These are phyloP conservation scores for Acanthopagrus latus DNA, from an alignment of 2,797 vertebrate genomes.

Conservation along the genomic window DNA sequence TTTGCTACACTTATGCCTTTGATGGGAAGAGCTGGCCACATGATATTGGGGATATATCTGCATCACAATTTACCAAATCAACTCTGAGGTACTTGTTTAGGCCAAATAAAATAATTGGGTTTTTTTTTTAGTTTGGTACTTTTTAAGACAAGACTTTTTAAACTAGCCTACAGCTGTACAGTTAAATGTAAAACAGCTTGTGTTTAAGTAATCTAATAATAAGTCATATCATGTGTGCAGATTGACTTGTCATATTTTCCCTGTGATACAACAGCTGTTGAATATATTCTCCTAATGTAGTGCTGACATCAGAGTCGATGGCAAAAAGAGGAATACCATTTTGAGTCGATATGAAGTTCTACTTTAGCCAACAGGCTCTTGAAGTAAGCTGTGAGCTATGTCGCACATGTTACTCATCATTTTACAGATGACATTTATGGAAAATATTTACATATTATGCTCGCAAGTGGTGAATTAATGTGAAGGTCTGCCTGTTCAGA, in stretches of 20 bases:
- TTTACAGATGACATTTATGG: not conserved
- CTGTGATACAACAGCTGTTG: conserved; percentile 21
- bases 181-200: not conserved
- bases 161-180: too few species aligned
- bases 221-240: conserved; percentile 12
- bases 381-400: not conserved
- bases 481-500: not conserved
- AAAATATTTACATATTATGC: not conserved
- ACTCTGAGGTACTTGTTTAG: not conserved
- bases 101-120: too few species aligned
- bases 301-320: conserved; percentile 5
- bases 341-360: conserved; percentile 5
- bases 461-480: not conserved
- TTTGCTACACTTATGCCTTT: not conserved
- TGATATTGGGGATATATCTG: not conserved
- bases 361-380: not conserved
- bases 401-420: conserved; percentile 1
- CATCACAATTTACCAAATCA: not conserved
- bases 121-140: too few species aligned
- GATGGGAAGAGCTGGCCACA: not conserved
- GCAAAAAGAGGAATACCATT: not conserved
- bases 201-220: conserved; percentile 5
- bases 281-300: not conserved
- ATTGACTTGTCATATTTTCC: conserved; percentile 8
- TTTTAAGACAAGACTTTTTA: too few species aligned